Base-by-base conservation (phyloP, 1,140 invertebrate genomes). In the Scylla paramamosain region DNA sequence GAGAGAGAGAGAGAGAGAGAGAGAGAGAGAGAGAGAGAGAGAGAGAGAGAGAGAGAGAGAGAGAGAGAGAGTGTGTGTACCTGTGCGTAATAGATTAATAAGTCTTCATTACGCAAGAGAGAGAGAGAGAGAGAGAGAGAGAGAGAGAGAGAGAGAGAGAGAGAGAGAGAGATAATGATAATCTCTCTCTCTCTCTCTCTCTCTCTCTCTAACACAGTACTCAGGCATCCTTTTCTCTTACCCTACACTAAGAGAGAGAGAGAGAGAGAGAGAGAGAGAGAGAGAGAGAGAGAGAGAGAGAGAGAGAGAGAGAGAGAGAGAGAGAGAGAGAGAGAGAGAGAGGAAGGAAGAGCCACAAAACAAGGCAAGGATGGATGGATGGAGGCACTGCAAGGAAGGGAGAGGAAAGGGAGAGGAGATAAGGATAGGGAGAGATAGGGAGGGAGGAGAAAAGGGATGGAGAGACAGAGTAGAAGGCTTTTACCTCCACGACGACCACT, bases 401-500 rank as follows among this genome's bases (percentile, higher is more conserved):
- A 25, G 45, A 25, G 16, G 12, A 10, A 20, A 25, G 12, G 31
- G 31, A 7, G 31, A 29, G 4, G 20, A 88, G 86, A 88, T 16
- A 88, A 20, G 6, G 28, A 88, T 6, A 20, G 16, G 20, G 7
- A 39, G 6, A 31, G 86, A 32, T 6, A 45, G 20, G 86, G 31
- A 29, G 31, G 31, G 86, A 32, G 20, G 16, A 29, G 31, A 20
- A 45, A 39, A 84, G 83, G n/a, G 83, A 84, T 10, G n/a, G 25
- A 84, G 83, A 84, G 83, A 84, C 83, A 84, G 83, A 28, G 88
- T 59, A 59, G 52, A 59, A 59, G 52, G 52, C 3, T 59, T 59
- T 59, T 59, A 59, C 52, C 52, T 59, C 52, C 52, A 59, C 52
- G 10, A 59, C 52, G 16, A 59, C 52, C 52, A 59, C 52, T 20